These are phyloP conservation scores for Tachystola acroxantha DNA, from an alignment of 2,888 invertebrate species.

Conservation along the genomic window DNA sequence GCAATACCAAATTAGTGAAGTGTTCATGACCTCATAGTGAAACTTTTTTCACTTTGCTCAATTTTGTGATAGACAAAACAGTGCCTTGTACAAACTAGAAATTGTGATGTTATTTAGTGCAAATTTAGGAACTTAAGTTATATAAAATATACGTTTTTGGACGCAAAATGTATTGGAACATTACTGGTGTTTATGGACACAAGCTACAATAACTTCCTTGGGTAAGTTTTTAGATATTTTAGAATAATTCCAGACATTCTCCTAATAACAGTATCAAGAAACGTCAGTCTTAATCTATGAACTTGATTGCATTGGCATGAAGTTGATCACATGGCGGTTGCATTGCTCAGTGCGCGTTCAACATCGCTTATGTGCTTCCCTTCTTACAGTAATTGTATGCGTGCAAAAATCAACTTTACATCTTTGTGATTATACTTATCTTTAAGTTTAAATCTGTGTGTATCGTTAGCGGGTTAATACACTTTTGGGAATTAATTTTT, in stretches of 20 bases:
- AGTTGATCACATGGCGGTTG: constrained; percentile 46
- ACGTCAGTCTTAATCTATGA: constrained; percentile 75
- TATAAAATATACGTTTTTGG: constrained; percentile 39
- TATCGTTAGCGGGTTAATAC: constrained; percentile 45
- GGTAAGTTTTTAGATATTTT: constrained; percentile 43
- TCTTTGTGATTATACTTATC: neutral
- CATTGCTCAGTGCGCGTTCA: constrained; percentile 62
- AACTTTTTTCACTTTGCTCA: constrained; percentile 66
- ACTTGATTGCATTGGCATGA: constrained; percentile 65
- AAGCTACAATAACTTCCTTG: constrained; percentile 42
- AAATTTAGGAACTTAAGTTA: constrained; percentile 56
- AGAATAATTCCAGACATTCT: neutral
- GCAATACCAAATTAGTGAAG: constrained; percentile 13
- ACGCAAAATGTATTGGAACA: constrained; percentile 25
- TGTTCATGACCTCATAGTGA: constrained; percentile 60
- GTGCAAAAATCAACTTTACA: constrained; percentile 30
- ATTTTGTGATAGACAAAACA: constrained; percentile 65
- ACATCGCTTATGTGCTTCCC: constrained; percentile 39
- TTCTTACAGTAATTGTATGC: constrained; percentile 33
- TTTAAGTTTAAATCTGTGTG: neutral
- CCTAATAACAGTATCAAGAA: constrained; percentile 10
- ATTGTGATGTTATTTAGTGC: constrained; percentile 69
- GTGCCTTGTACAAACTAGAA: constrained; percentile 68
- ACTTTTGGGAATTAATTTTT: constrained; percentile 50
- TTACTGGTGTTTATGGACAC: constrained; percentile 54